Evolutionary conservation across 2,888 invertebrate species (phyloP).

Genomic region (Volucella zonaria): DNA sequence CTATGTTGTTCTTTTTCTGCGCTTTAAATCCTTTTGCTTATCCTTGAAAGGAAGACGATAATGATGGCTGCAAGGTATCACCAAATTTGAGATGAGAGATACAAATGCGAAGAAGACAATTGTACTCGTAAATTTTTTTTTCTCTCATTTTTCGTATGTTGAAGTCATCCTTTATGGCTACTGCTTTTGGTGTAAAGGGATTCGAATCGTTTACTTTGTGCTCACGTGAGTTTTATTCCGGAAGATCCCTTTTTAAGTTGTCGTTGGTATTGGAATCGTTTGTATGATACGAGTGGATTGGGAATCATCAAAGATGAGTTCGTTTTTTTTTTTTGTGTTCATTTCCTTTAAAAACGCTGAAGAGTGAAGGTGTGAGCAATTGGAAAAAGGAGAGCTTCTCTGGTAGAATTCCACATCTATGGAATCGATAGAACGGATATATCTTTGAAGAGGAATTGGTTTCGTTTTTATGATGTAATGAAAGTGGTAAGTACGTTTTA

Average conservation of each 20-base stretch:
- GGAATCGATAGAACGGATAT: too few relatives aligned
- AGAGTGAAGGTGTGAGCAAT: too few relatives aligned
- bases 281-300: conserved; percentile 29
- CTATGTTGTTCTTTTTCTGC: not conserved
- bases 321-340: too few relatives aligned
- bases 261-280: conserved; percentile 39
- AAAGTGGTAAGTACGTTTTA: too few relatives aligned
- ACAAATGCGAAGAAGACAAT: conserved; percentile 20
- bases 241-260: conserved; percentile 39
- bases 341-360: too few relatives aligned
- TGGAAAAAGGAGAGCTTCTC: too few relatives aligned
- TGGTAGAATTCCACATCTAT: too few relatives aligned
- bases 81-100: conserved; percentile 7
- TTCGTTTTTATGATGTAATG: too few relatives aligned
- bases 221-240: conserved; percentile 13
- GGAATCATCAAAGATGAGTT: conserved; percentile 46
- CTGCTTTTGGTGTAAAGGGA: not conserved
- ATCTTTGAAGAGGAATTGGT: too few relatives aligned
- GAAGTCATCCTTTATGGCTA: not conserved
- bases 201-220: not conserved
- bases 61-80: conserved; percentile 6
- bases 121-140: conserved; percentile 18
- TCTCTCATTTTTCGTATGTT: not conserved
- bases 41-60: conserved; percentile 9
- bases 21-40: conserved; percentile 17